Base-by-base conservation (phyloP, 2,888 invertebrate genomes). In the Chymomyza amoena region DNA sequence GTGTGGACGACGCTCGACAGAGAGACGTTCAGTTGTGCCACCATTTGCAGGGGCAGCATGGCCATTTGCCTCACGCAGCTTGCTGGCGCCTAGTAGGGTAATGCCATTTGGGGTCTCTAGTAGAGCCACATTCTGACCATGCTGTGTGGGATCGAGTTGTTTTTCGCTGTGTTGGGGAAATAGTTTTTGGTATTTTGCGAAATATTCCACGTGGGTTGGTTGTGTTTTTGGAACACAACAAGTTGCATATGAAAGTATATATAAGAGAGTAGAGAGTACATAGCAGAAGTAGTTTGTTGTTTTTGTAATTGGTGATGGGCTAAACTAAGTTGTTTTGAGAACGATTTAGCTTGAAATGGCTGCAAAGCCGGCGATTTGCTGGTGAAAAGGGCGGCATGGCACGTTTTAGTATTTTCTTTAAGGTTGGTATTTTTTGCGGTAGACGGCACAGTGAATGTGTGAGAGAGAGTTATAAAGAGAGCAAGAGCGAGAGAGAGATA, bases 71-170 rank as follows among this genome's bases (percentile, higher is more conserved):
- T 73, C 75, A 62, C 73, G 81, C 57, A 76, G 0, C 56, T 88
- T 85, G 56, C 76, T 89, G 69, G 85, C 78, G 62, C 87, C 84
- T 65, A 90, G 77, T 32, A 91, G 78, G 36, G 89, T 89, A n/a
- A 90, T 89, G 70, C 91, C 91, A 75, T 90, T 91, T 64, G 91
- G 87, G 4, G 89, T 90, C 76, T 91, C 90, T n/a, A 90, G 85
- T 18, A 90, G 80, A 2, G 91, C 90, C 64, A 91, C 91, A 75
- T 82, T 87, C 64, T 91, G 90, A 64, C 90, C 91, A 70, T 88
- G 90, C n/a, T 82, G 80, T 18, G 25, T 25, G 13, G 9, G 1
- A 54, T 78, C 77, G 32, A 73, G 69, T 32, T 68, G 74, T 67
- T 77, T 79, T 20, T 56, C 50, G 70, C 36, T 61, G 61, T 13